Evolutionary conservation across 2,113 vertebrate genomes (phyloP), one percentile per base, ranked within the genome.

Genomic region (Scopus umbretta): DNA sequence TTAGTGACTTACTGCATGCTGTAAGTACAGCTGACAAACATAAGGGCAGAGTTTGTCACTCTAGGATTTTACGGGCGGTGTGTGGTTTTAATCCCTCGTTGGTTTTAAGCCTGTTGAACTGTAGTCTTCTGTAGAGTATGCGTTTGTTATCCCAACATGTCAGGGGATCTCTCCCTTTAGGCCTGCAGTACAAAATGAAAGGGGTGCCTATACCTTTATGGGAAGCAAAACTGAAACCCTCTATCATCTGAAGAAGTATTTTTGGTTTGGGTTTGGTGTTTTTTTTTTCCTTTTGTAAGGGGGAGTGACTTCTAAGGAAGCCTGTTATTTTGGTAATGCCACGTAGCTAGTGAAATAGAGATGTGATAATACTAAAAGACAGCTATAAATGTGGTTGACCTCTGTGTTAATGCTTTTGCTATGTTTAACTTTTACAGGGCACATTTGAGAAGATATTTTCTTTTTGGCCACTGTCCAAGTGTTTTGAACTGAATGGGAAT

Each of bases 401-500:
- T 42, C 29, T 19, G 10, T 47, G 34, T 79, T 89, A 80, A 82
- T 22, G 72, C 16, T 47, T 58, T 80, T 73, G 55, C 56, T 34
- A 19, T 38, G 23, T 95, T 97, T 76, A 3, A 90, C 75, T 96
- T 91, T 95, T 96, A 32, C 96, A 99, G 99, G 98, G 97, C 29
- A 80, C 98, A n/a, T 99, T 99, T 97, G 99, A 99, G 98, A 99
- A 97, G 47, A 94, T 99, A 75, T 99, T 99, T 98, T 99, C 99
- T 22, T 97, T 99, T 49, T 99, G 99, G 99, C 99, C 99, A 29
- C 79, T 99, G 86, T 99, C 99, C 42, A 98, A 98, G 62, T 98
- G 99, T 58, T 99, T 99, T 96, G 99, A 99, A 91, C 97, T 99
- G 78, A 98, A 99, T 68, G 99, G 99, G 50, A 99, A 97, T 92